Evolutionary conservation across 2,888 invertebrate genomes (phyloP).

Genomic region (Synanthedon formicaeformis): DNA sequence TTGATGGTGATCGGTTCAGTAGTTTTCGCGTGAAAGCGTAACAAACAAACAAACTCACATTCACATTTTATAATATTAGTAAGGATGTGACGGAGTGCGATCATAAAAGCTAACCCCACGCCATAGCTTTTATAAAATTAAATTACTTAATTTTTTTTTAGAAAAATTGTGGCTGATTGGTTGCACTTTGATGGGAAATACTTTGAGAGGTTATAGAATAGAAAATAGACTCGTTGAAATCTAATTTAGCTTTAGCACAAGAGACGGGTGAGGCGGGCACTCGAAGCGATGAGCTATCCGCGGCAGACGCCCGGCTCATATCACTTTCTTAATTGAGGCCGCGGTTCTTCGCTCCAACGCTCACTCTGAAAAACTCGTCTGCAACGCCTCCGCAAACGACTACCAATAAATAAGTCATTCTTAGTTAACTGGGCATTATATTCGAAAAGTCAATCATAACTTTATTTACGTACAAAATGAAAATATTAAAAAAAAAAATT

Average conservation of each 20-base stretch:
- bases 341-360: slow-evolving; percentile 37
- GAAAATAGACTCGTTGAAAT: slow-evolving; percentile 68
- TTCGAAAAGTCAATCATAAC: not conserved
- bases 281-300: slow-evolving; percentile 65
- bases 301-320: slow-evolving; percentile 61
- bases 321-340: slow-evolving; percentile 64
- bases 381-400: not conserved
- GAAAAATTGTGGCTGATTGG: too few species aligned
- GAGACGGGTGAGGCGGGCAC: slow-evolving; percentile 48
- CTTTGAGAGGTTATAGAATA: slow-evolving; percentile 19
- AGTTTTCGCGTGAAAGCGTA: too few species aligned
- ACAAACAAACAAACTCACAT: too few species aligned
- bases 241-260: slow-evolving; percentile 70
- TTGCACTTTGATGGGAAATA: slow-evolving; percentile 1
- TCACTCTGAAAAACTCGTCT: slow-evolving; percentile 24
- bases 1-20: too few species aligned
- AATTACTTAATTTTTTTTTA: not conserved
- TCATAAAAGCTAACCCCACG: too few species aligned
- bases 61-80: too few species aligned
- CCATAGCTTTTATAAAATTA: too few species aligned
- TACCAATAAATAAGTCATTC: not conserved
- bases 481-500: too few species aligned
- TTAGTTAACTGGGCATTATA: not conserved
- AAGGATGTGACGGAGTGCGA: too few species aligned
- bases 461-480: too few species aligned